Conservation (phyloP, 92 coral and sea anemone species). For the Plumapathes pennacea region DNA sequence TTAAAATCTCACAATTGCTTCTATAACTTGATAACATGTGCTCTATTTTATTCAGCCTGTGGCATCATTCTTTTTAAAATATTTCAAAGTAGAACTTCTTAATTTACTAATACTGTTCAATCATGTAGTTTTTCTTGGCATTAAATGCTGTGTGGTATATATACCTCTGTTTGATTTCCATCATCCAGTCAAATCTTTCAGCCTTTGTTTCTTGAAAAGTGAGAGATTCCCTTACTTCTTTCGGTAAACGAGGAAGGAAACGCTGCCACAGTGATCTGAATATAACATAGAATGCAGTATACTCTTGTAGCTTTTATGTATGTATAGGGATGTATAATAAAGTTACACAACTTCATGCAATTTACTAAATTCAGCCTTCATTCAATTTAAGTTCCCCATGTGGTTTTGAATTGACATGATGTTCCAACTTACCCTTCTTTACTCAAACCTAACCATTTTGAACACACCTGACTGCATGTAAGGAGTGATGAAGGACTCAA, state of each 20-base stretch:
- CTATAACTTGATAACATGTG: too few species aligned
- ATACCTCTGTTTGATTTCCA: slow-evolving; percentile 75
- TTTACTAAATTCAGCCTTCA: too few species aligned
- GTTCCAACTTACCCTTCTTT: slow-evolving; percentile 52
- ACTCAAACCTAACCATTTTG: slow-evolving; percentile 59
- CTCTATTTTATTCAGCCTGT: too few species aligned
- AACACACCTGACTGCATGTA: slow-evolving; percentile 86
- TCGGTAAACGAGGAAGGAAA: slow-evolving; percentile 62
- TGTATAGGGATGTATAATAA: neutral
- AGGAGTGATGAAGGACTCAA: slow-evolving; percentile 78
- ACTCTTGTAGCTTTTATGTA: neutral
- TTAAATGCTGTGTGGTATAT: too few species aligned
- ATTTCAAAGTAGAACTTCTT: too few species aligned
- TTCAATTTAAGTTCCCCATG: too few species aligned
- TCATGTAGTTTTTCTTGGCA: neutral
- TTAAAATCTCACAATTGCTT: too few species aligned
- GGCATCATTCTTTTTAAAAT: too few species aligned
- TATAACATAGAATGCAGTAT: neutral
- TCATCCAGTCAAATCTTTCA: slow-evolving; percentile 87
- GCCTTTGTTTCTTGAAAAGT: slow-evolving; percentile 72
- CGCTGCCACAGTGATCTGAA: slow-evolving; percentile 78
- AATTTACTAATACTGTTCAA: neutral
- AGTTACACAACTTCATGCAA: neutral
- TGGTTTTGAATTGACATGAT: neutral
- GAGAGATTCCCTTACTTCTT: slow-evolving; percentile 68